Base-by-base conservation (phyloP, 2,113 vertebrate species). In the Henicopernis longicauda region DNA sequence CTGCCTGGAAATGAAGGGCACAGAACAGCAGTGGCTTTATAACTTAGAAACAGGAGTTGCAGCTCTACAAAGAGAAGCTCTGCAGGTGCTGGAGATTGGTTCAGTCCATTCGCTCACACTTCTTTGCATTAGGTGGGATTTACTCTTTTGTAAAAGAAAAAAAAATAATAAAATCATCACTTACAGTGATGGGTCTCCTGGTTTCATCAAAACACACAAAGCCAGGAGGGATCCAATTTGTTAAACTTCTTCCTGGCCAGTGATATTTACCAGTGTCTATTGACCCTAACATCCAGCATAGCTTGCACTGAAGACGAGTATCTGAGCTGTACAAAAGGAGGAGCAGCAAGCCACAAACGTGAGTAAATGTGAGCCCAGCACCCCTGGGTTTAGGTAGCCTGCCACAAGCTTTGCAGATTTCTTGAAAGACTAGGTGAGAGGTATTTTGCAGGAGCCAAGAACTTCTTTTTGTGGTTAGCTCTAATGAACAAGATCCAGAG, bases 381-480 rank as follows among this genome's bases (percentile, higher is more conserved):
- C 13, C 26, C 25, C 82, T 9, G 22, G 34, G 31, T 7, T 26
- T 21, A n/a, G 77, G 73, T 52, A 89, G 32, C 47, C 50, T 61
- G 84, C 42, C 26, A 6, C 11, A 25, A 0, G 0, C 19, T 57
- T 9, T 32, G 42, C 10, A 3, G 26, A 32, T 31, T 5, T 54
- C 61, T 52, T 29, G 19, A 38, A 34, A 73, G 49, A 49, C 15
- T 59, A 55, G 23, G 38, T 11, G 40, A 62, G 7, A 81, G 5
- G 2, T 36, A 5, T 44, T 83, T 11, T 88, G 89, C 83, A 96
- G 83, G 86, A 96, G 62, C 89, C 93, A 95, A 50, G 77, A 84
- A 15, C 52, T 44, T 66, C 25, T 45, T 79, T 77, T 32, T 62
- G 29, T 59, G 50, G 26, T 71, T 72, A 91, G 34, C 23, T 71